These are phyloP conservation scores for Megalonaias nervosa DNA, from an alignment of 1,140 invertebrate genomes.

Conservation along the genomic window DNA sequence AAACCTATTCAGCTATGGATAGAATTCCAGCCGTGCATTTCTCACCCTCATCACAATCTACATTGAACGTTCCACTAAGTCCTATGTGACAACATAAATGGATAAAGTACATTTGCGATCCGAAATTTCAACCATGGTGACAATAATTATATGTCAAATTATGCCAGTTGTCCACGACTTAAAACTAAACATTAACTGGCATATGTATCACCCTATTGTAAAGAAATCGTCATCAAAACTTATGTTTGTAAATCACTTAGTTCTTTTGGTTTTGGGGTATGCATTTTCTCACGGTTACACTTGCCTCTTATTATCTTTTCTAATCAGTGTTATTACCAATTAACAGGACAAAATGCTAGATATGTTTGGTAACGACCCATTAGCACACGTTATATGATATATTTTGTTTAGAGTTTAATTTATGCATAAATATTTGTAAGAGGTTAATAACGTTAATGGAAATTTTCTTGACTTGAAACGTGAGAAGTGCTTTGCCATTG, in stretches of 20 bases:
- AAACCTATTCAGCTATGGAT: constrained; percentile 21
- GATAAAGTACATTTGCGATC: constrained; percentile 17
- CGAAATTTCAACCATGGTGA: constrained; percentile 20
- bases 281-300: not conserved
- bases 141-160: constrained; percentile 7
- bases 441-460: no score
- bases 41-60: not conserved
- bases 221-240: constrained; percentile 13
- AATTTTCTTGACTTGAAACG: no score
- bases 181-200: constrained; percentile 1
- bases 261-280: constrained; percentile 2
- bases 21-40: constrained; percentile 12
- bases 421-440: no score
- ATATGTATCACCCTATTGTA: constrained; percentile 17
- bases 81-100: constrained; percentile 11
- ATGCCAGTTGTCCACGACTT: constrained; percentile 14
- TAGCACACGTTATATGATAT: not conserved
- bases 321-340: not conserved
- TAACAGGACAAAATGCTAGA: not conserved
- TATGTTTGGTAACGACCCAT: not conserved
- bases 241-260: constrained; percentile 10
- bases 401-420: not conserved
- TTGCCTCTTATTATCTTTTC: not conserved
- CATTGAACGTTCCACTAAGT: constrained; percentile 13
- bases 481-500: no score